Percentiles rank a stretch among this genome's conserved stretches.
Conservation (phyloP, 2,888 invertebrate species). For the Cenopis cana region DNA sequence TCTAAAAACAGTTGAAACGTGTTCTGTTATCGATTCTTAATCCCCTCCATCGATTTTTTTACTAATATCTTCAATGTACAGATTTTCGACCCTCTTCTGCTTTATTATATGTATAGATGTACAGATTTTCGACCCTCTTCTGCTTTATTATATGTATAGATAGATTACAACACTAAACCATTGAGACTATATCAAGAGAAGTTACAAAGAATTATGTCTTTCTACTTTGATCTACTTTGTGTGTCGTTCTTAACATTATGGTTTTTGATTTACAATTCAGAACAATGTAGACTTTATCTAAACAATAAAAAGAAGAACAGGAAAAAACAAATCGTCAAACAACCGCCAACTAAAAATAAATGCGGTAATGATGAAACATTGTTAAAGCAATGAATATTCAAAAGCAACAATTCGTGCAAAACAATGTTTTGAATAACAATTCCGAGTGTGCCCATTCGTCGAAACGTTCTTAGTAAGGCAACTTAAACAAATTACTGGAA, state of each 20-base stretch:
- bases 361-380: constrained; percentile 55
- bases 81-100: no score
- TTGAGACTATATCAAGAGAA: no score
- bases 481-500: constrained; percentile 70
- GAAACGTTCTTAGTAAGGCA: constrained; percentile 59
- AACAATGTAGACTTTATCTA: neutral
- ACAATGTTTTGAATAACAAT: constrained; percentile 59
- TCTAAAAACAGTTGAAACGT: no score
- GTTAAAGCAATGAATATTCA: constrained; percentile 62
- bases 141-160: no score
- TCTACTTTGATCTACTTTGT: neutral
- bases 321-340: constrained; percentile 1
- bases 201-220: no score
- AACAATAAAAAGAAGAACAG: neutral
- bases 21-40: no score
- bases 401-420: constrained; percentile 51
- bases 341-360: constrained; percentile 42
- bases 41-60: no score
- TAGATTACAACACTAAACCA: no score
- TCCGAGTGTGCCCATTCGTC: constrained; percentile 51
- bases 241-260: neutral
- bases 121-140: no score
- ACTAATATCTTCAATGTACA: no score
- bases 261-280: neutral
- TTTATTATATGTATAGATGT: no score